Evolutionary conservation across 2,888 invertebrate species (phyloP), one percentile per base, ranked within the genome.

Genomic region (Cataglyphis altisquamis): DNA sequence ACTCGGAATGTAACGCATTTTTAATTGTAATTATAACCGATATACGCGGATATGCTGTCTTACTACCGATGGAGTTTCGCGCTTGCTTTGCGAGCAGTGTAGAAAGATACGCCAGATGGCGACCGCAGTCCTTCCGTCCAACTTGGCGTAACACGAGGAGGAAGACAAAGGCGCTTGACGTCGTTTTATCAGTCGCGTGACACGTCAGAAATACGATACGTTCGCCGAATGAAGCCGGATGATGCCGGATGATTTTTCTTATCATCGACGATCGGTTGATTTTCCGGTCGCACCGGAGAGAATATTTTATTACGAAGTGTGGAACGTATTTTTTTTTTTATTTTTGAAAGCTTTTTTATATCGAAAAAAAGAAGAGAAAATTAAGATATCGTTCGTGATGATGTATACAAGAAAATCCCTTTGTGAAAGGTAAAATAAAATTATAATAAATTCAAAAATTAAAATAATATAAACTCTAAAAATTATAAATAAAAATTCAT

Each of bases 71-170:
- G 41, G 84, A 90, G 89, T 73, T 66, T 74, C 18, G 25, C 55
- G 66, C 25, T 36, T 21, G 52, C 67, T 70, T 39, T 52, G 6
- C 48, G 18, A 45, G 55, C 62, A 48, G 88, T 90, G n/a, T 63
- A 36, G 18, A 21, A 67, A 18, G 63, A 8, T 63, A 62, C 90
- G 87, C 86, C 83, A 91, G 90, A 91, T 91, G 90, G 90, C 90
- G 89, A 86, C 68, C 77, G 81, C 48, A 72, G 86, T 72, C 84
- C 68, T 77, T 86, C 52, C 41, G 62, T 73, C 60, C 75, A 80
- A 66, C 72, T 55, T 36, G 68, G 21, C 48, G 81, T 73, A 77
- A 83, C 29, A 68, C 48, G 80, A 82, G 73, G 62, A 21, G 80
- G 70, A 45, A 48, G 83, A 68, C 68, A 66, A 72, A 84, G 72